Conservation (phyloP, 2,888 invertebrate species). For the Sesia apiformis region DNA sequence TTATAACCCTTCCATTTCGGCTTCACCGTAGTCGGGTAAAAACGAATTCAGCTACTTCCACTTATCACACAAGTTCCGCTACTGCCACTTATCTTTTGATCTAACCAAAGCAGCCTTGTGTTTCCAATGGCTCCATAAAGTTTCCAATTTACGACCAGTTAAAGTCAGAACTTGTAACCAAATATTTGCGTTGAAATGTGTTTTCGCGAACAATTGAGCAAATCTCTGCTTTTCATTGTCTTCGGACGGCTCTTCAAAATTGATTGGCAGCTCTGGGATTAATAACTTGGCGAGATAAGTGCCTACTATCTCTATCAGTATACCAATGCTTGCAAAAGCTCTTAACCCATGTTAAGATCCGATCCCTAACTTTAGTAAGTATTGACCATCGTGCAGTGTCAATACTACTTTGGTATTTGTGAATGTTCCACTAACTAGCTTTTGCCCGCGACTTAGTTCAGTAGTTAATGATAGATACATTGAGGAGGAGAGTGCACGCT, state of each 20-base stretch:
- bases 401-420: too few relatives aligned
- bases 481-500: too few relatives aligned
- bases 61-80: background rate
- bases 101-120: slow-evolving; percentile 13
- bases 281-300: background rate
- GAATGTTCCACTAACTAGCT: too few relatives aligned
- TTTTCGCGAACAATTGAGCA: slow-evolving; percentile 1
- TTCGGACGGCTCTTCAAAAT: background rate
- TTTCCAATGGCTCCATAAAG: slow-evolving; percentile 25
- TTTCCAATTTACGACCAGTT: slow-evolving; percentile 28
- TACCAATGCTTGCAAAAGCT: too few relatives aligned
- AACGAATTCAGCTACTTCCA: too few relatives aligned
- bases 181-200: slow-evolving; percentile 22
- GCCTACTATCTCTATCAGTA: background rate
- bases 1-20: too few relatives aligned
- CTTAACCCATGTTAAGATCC: too few relatives aligned
- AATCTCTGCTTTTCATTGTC: background rate
- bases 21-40: too few relatives aligned
- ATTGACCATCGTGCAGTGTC: too few relatives aligned
- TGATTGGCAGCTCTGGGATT: background rate
- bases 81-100: background rate
- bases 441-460: too few relatives aligned
- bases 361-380: too few relatives aligned
- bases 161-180: slow-evolving; percentile 24
- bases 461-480: too few relatives aligned